Evolutionary conservation across 2,113 vertebrate species (phyloP).

Genomic region (Delphinapterus leucas): DNA sequence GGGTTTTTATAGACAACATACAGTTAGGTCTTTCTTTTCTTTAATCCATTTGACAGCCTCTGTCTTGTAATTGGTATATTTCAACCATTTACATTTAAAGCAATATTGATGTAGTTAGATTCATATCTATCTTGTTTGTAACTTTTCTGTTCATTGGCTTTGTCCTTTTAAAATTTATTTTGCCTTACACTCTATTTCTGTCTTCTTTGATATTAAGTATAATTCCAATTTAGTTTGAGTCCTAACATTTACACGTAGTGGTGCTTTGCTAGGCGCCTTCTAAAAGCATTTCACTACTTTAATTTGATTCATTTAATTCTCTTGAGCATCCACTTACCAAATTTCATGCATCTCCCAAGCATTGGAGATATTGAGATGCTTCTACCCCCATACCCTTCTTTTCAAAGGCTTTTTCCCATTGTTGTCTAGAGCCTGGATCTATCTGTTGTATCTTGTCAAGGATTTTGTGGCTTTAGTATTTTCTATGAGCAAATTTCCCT

Average conservation of each 20-base stretch:
- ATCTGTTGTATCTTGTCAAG: not conserved
- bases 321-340: not conserved
- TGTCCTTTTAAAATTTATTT: not conserved
- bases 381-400: not conserved
- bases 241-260: not conserved
- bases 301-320: not conserved
- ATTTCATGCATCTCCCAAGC: not conserved
- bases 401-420: not conserved
- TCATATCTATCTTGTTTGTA: not conserved
- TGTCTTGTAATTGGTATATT: not conserved
- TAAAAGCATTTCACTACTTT: not conserved
- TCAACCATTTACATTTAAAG: not conserved
- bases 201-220: not conserved
- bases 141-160: not conserved
- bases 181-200: not conserved
- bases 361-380: not conserved
- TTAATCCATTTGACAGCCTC: not conserved
- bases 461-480: not conserved
- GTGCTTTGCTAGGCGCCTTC: not conserved
- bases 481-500: not conserved
- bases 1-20: not conserved
- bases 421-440: not conserved
- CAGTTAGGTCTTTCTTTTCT: not conserved
- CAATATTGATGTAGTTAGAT: not conserved
- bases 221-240: not conserved